Evolutionary conservation across 2,113 vertebrate genomes (phyloP), one percentile per base, ranked within the genome.

Genomic region (Nycticorax nycticorax): DNA sequence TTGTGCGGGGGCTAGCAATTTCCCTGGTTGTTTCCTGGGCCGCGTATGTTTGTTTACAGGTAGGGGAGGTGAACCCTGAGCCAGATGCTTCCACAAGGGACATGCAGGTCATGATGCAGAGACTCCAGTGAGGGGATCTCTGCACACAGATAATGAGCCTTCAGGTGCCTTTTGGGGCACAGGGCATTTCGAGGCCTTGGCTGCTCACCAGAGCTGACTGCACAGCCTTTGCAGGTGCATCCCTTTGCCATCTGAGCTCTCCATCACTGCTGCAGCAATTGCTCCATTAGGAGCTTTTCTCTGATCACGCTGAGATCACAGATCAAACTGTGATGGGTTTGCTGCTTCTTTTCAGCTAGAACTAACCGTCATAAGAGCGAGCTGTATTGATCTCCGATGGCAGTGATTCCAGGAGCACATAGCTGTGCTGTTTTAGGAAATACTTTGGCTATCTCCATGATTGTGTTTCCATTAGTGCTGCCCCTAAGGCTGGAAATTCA

Each of bases 311-410:
- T 2, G 62, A 93, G 90, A 83, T 82, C 92, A 92, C 43, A 92
- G 78, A 82, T 88, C 88, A 85, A 76, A 50, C 43, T 8, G 69
- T 88, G 77, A 95, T 75, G 74, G 43, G 33, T 85, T 95, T 83
- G 88, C 24, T 68, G 48, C 82, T 92, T 85, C 74, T 85, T 89
- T 94, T 90, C 59, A 88, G 78, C 91, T 88, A 57, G 57, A 83
- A 39, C 50, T 89, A 88, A 52, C 66, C 73, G 74, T 76, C 10
- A 3, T 48, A 47, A 83, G 67, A 75, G 35, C 1, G 2, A 92
- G 48, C 52, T 67, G 93, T 85, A 85, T 76, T 88, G 78, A 92
- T 90, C 78, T 88, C 48, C 0, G 0, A 48, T 15, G 48, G 74
- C 92, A 88, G 62, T 18, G 53, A 19, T 67, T 37, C 66, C 92